phyloP scores from a whole-genome alignment of 1,140 invertebrate species.

The Orius laevigatus region DNA sequence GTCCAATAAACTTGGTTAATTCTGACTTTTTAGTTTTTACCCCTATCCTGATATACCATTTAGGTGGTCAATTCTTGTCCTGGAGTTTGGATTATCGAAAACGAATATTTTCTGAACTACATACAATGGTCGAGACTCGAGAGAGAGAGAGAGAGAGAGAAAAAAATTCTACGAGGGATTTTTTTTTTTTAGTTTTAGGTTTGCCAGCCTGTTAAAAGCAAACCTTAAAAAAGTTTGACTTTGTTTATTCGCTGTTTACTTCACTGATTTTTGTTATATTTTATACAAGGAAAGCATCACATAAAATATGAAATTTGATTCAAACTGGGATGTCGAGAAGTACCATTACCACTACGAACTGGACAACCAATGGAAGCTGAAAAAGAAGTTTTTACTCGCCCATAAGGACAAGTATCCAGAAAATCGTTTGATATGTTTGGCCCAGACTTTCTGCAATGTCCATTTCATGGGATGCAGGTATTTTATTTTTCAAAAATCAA shows the following conservation, averaged over 20 bases:
- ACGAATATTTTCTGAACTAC: no score
- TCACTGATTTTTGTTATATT: not conserved
- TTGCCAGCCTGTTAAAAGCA: no score
- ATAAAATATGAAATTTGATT: constrained; percentile 13
- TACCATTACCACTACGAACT: constrained; percentile 55
- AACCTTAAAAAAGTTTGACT: constrained; percentile 19
- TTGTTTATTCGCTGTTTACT: constrained; percentile 13
- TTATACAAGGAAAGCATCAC: not conserved
- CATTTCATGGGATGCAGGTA: constrained; percentile 70
- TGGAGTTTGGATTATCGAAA: no score
- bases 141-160: no score
- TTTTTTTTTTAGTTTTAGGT: no score
- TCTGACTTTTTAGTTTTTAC: no score
- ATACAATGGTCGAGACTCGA: no score
- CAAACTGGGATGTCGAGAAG: constrained; percentile 43
- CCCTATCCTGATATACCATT: no score
- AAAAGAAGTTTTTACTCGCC: constrained; percentile 51
- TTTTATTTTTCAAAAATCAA: constrained; percentile 18
- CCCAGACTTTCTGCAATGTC: constrained; percentile 66
- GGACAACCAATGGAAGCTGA: constrained; percentile 66
- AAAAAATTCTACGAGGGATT: no score
- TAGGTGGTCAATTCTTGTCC: no score
- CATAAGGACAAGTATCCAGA: constrained; percentile 55
- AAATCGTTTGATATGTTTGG: constrained; percentile 60
- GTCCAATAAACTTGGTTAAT: no score